A percentile compares a stretch with the other conserved stretches of the same genome.
These are phyloP conservation scores for Onchidella celtica DNA, from an alignment of 2,888 invertebrate genomes.

Conservation along the genomic window DNA sequence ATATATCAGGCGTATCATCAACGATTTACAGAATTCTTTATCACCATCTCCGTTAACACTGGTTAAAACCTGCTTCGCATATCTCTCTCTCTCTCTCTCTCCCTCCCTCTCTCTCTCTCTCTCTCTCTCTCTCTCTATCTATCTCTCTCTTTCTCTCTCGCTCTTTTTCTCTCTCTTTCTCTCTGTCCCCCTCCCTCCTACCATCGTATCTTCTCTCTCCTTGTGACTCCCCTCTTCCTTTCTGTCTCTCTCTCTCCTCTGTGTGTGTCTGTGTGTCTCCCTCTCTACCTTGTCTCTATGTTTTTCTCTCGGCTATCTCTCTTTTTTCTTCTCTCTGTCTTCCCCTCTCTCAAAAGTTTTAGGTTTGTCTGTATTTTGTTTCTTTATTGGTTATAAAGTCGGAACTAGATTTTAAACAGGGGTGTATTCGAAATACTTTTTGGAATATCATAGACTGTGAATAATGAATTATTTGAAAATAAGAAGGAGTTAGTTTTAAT, in stretches of 20 bases:
- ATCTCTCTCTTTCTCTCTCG: background rate
- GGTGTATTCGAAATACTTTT: no score
- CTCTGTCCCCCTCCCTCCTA: background rate
- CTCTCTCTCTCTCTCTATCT: no score
- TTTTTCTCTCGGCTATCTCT: background rate
- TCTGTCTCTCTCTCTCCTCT: background rate
- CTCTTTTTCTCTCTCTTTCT: background rate
- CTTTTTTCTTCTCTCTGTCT: background rate
- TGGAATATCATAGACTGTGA: no score
- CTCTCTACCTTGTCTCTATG: background rate
- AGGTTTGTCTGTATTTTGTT: no score
- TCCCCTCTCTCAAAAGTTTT: background rate
- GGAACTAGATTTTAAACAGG: no score
- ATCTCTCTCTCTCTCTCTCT: slow-evolving; percentile 1
- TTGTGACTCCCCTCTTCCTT: background rate
- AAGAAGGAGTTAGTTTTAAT: no score
- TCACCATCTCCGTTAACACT: background rate
- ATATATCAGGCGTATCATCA: no score
- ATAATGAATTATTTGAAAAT: no score
- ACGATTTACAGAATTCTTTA: no score
- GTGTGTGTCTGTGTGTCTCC: background rate
- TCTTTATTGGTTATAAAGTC: no score
- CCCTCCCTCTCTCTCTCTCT: background rate
- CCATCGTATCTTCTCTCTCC: background rate
- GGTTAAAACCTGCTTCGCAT: background rate